Evolutionary conservation across 92 coral and sea anemone genomes (phyloP).

Genomic region (Hydrozoanthus gracilis): DNA sequence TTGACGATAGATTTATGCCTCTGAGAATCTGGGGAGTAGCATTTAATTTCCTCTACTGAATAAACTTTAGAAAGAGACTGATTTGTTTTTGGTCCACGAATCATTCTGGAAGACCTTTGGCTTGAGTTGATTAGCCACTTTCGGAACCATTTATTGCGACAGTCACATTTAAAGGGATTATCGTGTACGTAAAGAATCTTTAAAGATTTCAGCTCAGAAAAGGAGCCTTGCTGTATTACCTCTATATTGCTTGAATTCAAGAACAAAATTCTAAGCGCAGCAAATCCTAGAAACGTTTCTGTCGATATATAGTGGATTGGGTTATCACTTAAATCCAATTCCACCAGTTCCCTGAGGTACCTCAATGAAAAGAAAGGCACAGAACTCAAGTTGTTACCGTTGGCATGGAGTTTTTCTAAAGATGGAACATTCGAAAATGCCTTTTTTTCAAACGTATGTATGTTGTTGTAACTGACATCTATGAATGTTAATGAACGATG

Average conservation of each 20-base stretch:
- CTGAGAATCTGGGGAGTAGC: conserved; percentile 43
- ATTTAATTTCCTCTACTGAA: neutral
- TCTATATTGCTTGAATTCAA: conserved; percentile 54
- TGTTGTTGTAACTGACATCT: conserved; percentile 59
- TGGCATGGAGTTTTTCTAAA: conserved; percentile 50
- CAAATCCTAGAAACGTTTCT: conserved; percentile 56
- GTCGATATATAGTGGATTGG: conserved; percentile 52
- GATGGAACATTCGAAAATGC: conserved; percentile 64
- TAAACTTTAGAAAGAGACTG: neutral
- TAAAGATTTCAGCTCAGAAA: conserved; percentile 36
- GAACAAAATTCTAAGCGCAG: conserved; percentile 41
- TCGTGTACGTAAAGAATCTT: conserved; percentile 39
- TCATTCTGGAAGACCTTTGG: neutral
- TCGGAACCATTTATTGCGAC: conserved; percentile 63
- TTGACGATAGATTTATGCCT: conserved; percentile 44
- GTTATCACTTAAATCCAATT: conserved; percentile 66
- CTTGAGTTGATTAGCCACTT: conserved; percentile 45
- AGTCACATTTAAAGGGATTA: conserved; percentile 78
- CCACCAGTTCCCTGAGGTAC: conserved; percentile 49
- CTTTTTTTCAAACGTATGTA: conserved; percentile 39
- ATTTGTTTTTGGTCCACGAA: neutral
- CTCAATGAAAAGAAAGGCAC: conserved; percentile 50
- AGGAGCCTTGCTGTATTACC: conserved; percentile 54
- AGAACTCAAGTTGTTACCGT: conserved; percentile 41
- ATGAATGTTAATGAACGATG: conserved; percentile 12